A percentile compares a stretch with the other conserved stretches of the same genome.
phyloP scores from a whole-genome alignment of 2,113 vertebrate species.

The Anseranas semipalmata region DNA sequence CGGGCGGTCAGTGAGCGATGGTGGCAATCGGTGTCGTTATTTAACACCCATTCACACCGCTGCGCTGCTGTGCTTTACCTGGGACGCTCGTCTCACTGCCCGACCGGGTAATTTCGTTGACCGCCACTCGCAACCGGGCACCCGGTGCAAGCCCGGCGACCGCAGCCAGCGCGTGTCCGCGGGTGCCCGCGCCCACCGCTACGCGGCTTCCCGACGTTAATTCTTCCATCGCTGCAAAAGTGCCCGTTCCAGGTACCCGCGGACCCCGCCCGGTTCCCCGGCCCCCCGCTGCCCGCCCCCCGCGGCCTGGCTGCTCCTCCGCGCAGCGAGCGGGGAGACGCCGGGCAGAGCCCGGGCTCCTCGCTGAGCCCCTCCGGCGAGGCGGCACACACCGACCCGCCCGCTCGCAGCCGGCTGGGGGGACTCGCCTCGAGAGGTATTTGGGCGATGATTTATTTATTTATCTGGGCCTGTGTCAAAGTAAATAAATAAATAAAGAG shows the following conservation, averaged over 20 bases:
- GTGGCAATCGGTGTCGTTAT: not conserved
- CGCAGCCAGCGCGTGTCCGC: not conserved
- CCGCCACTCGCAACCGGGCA: not conserved
- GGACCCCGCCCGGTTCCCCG: not conserved
- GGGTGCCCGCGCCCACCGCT: not conserved
- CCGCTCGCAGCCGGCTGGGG: not conserved
- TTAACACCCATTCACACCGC: slow-evolving; percentile 1
- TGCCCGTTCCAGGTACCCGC: not conserved
- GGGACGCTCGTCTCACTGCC: not conserved
- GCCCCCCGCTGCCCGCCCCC: too few species aligned
- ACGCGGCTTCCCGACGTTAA: not conserved
- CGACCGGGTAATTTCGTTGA: not conserved
- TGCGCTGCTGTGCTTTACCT: not conserved
- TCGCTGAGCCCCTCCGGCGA: not conserved
- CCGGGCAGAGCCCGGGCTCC: not conserved
- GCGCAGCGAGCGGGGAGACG: not conserved
- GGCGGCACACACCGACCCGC: not conserved
- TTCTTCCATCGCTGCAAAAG: not conserved
- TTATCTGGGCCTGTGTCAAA: not conserved
- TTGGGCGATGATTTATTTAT: not conserved
- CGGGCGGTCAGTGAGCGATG: not conserved
- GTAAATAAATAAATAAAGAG: too few species aligned
- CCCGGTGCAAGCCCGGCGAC: not conserved
- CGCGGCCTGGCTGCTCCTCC: not conserved
- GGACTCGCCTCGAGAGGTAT: not conserved